Evolutionary conservation across 1,140 invertebrate genomes (phyloP).

Genomic region (Solenopsis invicta): DNA sequence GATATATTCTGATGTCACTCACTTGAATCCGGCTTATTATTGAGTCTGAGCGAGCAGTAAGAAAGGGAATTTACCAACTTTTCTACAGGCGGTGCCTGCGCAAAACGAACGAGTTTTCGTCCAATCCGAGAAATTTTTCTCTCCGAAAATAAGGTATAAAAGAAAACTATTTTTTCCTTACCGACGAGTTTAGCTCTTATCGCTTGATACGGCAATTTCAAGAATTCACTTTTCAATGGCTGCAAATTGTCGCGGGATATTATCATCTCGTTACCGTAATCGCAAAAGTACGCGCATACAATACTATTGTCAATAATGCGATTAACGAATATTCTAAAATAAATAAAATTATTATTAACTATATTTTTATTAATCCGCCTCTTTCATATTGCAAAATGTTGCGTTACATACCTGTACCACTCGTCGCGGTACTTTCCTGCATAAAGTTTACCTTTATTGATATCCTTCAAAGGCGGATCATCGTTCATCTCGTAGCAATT

Average conservation of each 20-base stretch:
- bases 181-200: conserved; percentile 87
- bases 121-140: no score
- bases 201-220: conserved; percentile 88
- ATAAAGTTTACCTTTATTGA: conserved; percentile 86
- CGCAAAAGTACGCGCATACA: conserved; percentile 87
- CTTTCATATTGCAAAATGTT: neutral
- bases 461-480: conserved; percentile 79
- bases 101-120: no score
- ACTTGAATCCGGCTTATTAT: no score
- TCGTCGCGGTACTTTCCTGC: conserved; percentile 87
- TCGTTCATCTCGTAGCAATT: conserved; percentile 84
- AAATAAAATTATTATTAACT: neutral
- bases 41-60: no score
- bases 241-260: conserved; percentile 83
- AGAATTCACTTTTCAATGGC: conserved; percentile 85
- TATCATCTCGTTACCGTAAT: conserved; percentile 87
- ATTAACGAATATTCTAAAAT: conserved; percentile 65
- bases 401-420: conserved; percentile 88
- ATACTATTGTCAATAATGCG: conserved; percentile 82
- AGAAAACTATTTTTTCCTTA: conserved; percentile 74
- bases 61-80: no score
- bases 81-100: no score
- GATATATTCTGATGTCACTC: no score
- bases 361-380: conserved; percentile 13
- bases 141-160: neutral